Evolutionary conservation across 2,888 invertebrate species (phyloP), one percentile per base, ranked within the genome.

Genomic region (Criorhina ranunculi): DNA sequence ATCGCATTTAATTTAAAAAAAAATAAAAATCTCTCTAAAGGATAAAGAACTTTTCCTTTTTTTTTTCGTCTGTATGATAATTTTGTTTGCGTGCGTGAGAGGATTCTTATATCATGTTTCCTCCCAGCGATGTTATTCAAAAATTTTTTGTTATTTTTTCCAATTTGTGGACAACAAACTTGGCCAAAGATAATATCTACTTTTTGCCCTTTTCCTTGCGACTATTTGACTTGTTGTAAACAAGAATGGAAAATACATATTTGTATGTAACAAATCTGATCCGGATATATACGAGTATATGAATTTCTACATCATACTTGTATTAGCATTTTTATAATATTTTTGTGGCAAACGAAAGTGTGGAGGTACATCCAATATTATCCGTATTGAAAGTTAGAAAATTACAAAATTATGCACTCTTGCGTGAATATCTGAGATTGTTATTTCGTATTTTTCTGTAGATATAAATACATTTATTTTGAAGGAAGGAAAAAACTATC

Each of bases 281-380:
- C 55, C 31, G 42, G n/a, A 44, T 57, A 49, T 57, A 51, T 64
- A 24, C n/a, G n/a, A 46, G 19, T 55, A 35, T 15, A 11, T 17
- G 15, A 57, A 49, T 49, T 66, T 53, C 42, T 55, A 35, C 31
- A 42, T 44, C 19, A 53, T 44, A 12, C 46, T 37, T n/a, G 35
- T 66, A 75, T 75, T 66, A 66, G 64, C 75, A 75, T 75, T 57
- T 75, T 73, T 64, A 46, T 37, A 64, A 66, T 75, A 73, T 33
- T 59, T n/a, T 17, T 49, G 42, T 15, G 17, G 17, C 42, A 29
- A 31, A 60, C 1, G 24, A 1, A 40, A 59, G 40, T 24, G 17
- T 29, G 31, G 37, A 33, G 53, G 53, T 67, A 35, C 33, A 49
- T 51, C 37, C 51, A 49, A 19, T 11, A 12, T 12, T 40, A 37